A percentile compares a stretch with the other conserved stretches of the same genome.
These are phyloP conservation scores for Lagria hirta DNA, from an alignment of 2,888 invertebrate genomes.

Conservation along the genomic window DNA sequence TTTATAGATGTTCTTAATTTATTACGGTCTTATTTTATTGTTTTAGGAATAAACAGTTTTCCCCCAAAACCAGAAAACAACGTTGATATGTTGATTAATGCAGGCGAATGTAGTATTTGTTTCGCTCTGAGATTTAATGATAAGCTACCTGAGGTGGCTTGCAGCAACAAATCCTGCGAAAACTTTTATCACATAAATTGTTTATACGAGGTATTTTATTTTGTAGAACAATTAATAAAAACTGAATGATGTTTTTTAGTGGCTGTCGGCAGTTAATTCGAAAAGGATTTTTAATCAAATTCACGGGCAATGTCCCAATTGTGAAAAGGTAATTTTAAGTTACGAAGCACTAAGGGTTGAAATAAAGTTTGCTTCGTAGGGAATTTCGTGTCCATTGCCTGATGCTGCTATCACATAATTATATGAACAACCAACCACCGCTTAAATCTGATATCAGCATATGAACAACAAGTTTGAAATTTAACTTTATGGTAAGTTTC, in stretches of 20 bases:
- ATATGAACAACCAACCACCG: too few species aligned
- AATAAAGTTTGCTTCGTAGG: too few species aligned
- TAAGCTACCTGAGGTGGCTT: constrained; percentile 51
- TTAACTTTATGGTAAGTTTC: too few species aligned
- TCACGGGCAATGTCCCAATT: constrained; percentile 49
- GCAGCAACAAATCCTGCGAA: constrained; percentile 50
- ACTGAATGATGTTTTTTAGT: constrained; percentile 38
- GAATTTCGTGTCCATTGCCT: constrained; percentile 15
- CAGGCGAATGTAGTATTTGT: constrained; percentile 53
- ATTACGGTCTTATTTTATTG: constrained; percentile 1
- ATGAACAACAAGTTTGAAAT: too few species aligned
- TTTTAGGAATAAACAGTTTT: constrained; percentile 38
- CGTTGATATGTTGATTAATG: constrained; percentile 37
- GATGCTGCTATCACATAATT: constrained; percentile 2
- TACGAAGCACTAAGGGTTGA: background rate
- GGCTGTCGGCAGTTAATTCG: constrained; percentile 45
- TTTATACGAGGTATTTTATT: constrained; percentile 49
- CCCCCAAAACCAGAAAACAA: constrained; percentile 33
- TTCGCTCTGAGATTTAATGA: constrained; percentile 48
- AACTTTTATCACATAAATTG: constrained; percentile 51
- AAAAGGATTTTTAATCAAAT: constrained; percentile 43
- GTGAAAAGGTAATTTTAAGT: constrained; percentile 42
- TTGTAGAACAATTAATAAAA: background rate
- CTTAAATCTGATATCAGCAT: too few species aligned
- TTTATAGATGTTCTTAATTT: constrained; percentile 24